Evolutionary conservation across 2,113 vertebrate genomes (phyloP), one percentile per base, ranked within the genome.

Genomic region (Gymnarchus niloticus): DNA sequence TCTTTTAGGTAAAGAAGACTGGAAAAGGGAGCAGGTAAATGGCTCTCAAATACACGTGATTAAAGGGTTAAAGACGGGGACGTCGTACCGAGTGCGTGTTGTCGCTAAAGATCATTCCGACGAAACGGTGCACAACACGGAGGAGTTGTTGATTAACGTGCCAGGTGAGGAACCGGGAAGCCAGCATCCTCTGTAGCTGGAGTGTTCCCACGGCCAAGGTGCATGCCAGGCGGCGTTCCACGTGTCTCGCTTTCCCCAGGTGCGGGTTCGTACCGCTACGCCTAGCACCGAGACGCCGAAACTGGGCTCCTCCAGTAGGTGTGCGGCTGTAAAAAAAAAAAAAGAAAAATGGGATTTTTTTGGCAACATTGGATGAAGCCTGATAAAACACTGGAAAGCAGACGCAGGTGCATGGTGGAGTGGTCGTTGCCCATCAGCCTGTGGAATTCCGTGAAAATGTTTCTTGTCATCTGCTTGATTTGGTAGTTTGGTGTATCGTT

Each of bases 21-120:
- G 96, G 97, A 96, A 95, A 93, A 97, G 93, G 95, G 96, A 98
- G 95, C 94, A 91, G 92, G 94, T 97, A 94, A 99, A 98, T 94
- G 94, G 94, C 96, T 97, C 97, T 95, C 93, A 94, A 93, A 95
- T 93, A 93, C 92, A 96, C 95, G 91, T 95, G 91, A 96, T 99
- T 94, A 98, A 96, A 91, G 94, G 95, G 93, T 95, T 98, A 95
- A 97, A 96, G 92, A 96, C 95, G 90, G 97, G 96, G 94, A 95
- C 94, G 90, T 91, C 95, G 92, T 99, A 98, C 96, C 96, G 93
- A 95, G 97, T 98, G 92, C 95, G 94, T 85, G 94, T 97, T 95
- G 96, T 95, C 94, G 95, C 97, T 92, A 93, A 94, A 92, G 96
- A 95, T 92, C 92, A 93, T 92, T 94, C 92, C 90, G 95, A 95